Evolutionary conservation across 2,797 vertebrate species (phyloP).

Genomic region (Numenius phaeopus): DNA sequence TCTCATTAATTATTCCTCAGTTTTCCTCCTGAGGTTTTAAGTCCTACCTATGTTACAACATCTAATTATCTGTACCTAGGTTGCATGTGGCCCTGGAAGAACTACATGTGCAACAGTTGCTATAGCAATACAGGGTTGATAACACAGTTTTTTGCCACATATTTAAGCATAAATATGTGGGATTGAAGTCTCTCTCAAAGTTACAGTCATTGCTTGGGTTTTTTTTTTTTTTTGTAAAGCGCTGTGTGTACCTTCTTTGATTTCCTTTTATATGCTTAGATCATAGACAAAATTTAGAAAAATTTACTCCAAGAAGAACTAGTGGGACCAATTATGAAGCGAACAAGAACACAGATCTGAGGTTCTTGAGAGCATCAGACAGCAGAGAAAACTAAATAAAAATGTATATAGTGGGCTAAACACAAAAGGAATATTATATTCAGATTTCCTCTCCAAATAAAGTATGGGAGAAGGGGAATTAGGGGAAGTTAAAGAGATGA

Average conservation of each 20-base stretch:
- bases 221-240: neutral
- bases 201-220: neutral
- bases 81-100: neutral
- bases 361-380: neutral
- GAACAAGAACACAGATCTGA: neutral
- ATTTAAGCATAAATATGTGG: neutral
- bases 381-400: neutral
- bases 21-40: neutral
- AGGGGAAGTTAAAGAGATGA: neutral
- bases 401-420: neutral
- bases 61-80: neutral
- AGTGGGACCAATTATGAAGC: neutral
- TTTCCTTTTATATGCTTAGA: neutral
- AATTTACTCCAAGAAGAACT: neutral
- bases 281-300: neutral
- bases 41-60: neutral
- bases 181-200: neutral
- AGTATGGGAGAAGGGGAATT: neutral
- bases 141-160: fast-evolving
- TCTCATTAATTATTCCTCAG: neutral
- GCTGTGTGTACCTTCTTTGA: neutral
- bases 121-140: neutral
- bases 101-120: fast-evolving
- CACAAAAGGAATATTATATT: neutral
- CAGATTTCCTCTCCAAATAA: neutral